Conservation (phyloP, 2,113 vertebrate species). For the Strix uralensis region DNA sequence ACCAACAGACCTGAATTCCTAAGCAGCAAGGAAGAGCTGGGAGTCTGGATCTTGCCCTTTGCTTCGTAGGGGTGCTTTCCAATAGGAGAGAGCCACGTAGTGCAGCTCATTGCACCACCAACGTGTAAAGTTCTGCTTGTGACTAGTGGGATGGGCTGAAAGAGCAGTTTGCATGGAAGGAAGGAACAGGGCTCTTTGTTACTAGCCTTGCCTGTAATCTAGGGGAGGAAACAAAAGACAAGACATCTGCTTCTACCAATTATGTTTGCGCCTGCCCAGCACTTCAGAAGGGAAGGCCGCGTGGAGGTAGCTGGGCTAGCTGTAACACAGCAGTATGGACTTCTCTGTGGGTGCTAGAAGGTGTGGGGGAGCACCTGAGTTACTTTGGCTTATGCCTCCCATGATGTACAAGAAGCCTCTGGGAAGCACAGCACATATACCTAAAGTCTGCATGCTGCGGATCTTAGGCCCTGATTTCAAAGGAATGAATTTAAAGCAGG, state of each 20-base stretch:
- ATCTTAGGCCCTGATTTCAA: neutral
- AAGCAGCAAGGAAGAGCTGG: neutral
- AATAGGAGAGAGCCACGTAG: neutral
- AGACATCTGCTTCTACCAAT: neutral
- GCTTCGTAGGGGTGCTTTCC: neutral
- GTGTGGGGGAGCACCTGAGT: neutral
- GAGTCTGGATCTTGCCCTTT: neutral
- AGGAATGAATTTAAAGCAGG: neutral
- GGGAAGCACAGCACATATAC: neutral
- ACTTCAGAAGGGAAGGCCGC: neutral
- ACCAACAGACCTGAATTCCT: neutral
- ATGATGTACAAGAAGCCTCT: neutral
- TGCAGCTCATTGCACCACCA: neutral
- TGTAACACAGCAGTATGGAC: neutral
- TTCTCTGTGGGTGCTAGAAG: neutral
- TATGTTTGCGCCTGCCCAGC: neutral
- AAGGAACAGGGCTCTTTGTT: neutral
- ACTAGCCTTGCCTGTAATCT: neutral
- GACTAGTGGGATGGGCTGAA: neutral
- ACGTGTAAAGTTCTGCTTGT: neutral
- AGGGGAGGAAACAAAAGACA: neutral
- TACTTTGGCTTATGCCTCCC: neutral
- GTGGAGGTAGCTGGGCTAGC: neutral
- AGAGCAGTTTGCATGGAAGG: neutral
- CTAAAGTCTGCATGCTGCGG: fast-evolving